phyloP scores from a whole-genome alignment of 2,113 vertebrate species.

The Chaetura pelagica region DNA sequence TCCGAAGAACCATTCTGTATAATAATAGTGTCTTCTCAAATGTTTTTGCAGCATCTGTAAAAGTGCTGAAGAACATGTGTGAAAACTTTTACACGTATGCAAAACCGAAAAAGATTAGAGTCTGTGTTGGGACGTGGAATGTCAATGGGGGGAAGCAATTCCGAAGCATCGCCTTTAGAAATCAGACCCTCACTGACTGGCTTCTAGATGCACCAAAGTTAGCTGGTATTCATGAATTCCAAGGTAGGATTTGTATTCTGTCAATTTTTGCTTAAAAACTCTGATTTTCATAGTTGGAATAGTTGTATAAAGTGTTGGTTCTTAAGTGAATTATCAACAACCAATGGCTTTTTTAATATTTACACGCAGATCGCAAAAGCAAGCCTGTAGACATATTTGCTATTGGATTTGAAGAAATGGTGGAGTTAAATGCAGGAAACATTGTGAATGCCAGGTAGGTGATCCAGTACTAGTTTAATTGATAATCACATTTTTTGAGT shows the following conservation, averaged over 20 bases:
- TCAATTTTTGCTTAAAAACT: background rate
- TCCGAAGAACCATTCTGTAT: background rate
- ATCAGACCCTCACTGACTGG: conserved; percentile 98
- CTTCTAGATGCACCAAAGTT: conserved; percentile 92
- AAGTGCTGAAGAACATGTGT: conserved; percentile 95
- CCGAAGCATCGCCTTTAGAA: conserved; percentile 96
- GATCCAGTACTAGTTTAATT: background rate
- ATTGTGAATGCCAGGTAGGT: conserved; percentile 96
- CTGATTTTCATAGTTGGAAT: background rate
- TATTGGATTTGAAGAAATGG: conserved; percentile 99
- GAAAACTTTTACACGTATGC: conserved; percentile 95
- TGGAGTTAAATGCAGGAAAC: conserved; percentile 97
- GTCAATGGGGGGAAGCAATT: conserved; percentile 98
- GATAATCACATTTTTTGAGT: background rate
- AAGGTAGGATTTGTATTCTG: conserved; percentile 78
- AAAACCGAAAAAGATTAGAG: conserved; percentile 88
- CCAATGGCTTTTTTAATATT: conserved; percentile 5
- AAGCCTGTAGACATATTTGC: conserved; percentile 95
- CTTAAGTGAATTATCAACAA: background rate
- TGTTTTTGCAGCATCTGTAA: conserved; percentile 87
- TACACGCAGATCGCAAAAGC: conserved; percentile 84
- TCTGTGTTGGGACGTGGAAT: conserved; percentile 94
- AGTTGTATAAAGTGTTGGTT: background rate
- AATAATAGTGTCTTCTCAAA: background rate
- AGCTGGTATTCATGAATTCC: conserved; percentile 89